Conservation (phyloP, 2,113 vertebrate species). For the Shinisaurus crocodilurus region DNA sequence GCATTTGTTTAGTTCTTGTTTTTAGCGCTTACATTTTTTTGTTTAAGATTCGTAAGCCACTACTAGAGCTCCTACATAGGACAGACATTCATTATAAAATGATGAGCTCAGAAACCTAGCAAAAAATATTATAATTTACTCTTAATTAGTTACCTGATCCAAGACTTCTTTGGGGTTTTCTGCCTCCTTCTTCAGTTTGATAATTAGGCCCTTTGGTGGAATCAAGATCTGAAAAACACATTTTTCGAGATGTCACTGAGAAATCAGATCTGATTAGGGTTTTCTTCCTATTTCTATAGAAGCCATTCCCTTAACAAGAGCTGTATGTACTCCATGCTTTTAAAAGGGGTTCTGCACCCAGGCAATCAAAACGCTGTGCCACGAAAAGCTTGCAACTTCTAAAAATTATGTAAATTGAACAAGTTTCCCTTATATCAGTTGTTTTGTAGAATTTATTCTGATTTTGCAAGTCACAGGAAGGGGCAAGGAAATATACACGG, state of each 20-base stretch:
- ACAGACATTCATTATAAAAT: fast-evolving
- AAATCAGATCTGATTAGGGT: not conserved
- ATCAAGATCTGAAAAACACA: slow-evolving; percentile 87
- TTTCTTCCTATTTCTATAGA: not conserved
- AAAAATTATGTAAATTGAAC: not conserved
- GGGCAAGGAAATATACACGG: not conserved
- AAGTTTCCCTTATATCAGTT: not conserved
- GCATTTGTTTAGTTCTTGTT: not conserved
- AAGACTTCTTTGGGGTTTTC: slow-evolving; percentile 96
- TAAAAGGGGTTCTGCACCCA: not conserved
- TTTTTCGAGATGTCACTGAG: not conserved
- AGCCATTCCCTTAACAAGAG: fast-evolving
- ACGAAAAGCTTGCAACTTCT: not conserved
- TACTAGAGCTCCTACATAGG: not conserved
- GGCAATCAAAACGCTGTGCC: not conserved
- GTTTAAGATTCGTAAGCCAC: not conserved
- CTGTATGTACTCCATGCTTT: not conserved
- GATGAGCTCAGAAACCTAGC: not conserved
- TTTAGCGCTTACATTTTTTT: not conserved
- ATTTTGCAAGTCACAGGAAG: not conserved
- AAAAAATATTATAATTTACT: not conserved
- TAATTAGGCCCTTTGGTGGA: slow-evolving; percentile 92
- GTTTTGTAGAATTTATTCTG: not conserved
- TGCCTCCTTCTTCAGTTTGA: slow-evolving; percentile 93
- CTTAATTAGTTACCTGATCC: slow-evolving; percentile 87